Conservation (phyloP, 92 coral and sea anemone genomes). For the Blastomussa wellsi region DNA sequence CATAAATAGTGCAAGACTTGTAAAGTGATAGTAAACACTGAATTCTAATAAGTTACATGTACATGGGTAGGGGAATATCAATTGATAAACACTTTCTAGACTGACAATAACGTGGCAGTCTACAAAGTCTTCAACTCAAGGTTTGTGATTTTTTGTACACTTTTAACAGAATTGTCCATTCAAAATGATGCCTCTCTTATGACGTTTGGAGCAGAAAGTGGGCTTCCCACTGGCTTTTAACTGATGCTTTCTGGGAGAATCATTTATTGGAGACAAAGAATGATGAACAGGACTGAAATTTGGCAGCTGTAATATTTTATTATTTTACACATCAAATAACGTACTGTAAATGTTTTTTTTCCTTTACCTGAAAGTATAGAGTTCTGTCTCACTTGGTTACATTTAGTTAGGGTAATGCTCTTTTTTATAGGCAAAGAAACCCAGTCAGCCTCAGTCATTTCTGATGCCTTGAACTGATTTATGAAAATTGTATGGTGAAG, state of each 20-base stretch:
- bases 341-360: not conserved
- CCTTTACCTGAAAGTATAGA: not conserved
- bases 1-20: too few relatives aligned
- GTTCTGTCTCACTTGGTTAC: not conserved
- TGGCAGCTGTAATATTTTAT: not conserved
- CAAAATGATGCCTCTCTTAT: constrained; percentile 14
- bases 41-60: too few relatives aligned
- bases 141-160: not conserved
- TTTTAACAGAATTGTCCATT: constrained; percentile 28
- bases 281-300: constrained; percentile 7
- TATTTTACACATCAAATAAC: not conserved
- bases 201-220: constrained; percentile 45
- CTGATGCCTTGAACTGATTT: too few relatives aligned
- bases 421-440: too few relatives aligned
- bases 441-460: too few relatives aligned
- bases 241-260: constrained; percentile 34
- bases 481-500: too few relatives aligned
- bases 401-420: not conserved
- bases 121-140: not conserved
- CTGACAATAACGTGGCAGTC: too few relatives aligned
- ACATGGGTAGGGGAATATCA: too few relatives aligned
- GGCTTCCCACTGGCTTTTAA: constrained; percentile 26
- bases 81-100: too few relatives aligned
- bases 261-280: constrained; percentile 10
- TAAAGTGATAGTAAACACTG: too few relatives aligned